Conservation (phyloP, 2,888 invertebrate genomes). For the Julus scanicus region DNA sequence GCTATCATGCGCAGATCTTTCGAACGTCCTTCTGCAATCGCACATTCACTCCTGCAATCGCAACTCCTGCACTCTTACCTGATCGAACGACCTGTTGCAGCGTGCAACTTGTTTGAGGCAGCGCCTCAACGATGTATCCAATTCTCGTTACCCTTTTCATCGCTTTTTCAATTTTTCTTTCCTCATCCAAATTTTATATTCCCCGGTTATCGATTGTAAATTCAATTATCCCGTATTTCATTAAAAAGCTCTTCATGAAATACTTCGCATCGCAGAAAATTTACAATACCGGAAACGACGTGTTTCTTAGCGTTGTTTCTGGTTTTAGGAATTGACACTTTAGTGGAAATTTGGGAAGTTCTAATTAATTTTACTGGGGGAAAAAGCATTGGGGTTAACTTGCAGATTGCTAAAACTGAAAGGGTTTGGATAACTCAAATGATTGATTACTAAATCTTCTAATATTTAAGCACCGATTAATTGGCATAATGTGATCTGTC, state of each 20-base stretch:
- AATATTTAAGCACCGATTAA: not conserved
- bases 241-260: not conserved
- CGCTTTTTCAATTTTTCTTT: constrained; percentile 20
- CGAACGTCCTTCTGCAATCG: not conserved
- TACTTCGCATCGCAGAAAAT: not conserved
- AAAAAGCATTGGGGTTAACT: not conserved
- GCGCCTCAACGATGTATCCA: not conserved
- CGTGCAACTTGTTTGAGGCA: not conserved
- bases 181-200: constrained; percentile 16
- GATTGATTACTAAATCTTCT: not conserved
- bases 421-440: not conserved
- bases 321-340: not conserved
- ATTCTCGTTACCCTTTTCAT: constrained; percentile 20
- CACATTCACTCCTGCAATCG: constrained; percentile 27
- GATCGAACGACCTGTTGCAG: constrained; percentile 21
- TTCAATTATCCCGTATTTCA: not conserved
- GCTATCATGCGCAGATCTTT: not conserved
- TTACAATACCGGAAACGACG: not conserved
- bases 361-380: not conserved
- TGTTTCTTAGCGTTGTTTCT: not conserved
- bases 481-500: not conserved
- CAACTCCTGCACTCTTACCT: constrained; percentile 22
- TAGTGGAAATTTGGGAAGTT: not conserved
- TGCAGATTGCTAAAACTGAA: not conserved
- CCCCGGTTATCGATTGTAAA: not conserved